phyloP scores from a whole-genome alignment of 1,140 invertebrate species.

The Drosophila neocordata region DNA sequence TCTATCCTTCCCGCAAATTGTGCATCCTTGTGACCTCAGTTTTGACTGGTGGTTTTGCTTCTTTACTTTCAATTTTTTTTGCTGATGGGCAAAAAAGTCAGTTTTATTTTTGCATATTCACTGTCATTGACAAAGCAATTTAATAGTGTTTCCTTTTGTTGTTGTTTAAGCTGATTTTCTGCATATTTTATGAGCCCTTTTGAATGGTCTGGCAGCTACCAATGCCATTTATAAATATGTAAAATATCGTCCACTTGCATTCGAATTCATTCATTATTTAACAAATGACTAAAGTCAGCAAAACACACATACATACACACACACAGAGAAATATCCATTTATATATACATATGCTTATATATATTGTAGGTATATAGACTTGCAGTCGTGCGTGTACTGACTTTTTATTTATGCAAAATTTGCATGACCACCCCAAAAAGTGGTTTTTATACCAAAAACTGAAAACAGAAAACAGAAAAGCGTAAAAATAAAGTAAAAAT shows the following conservation, averaged over 20 bases:
- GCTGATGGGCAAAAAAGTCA: not conserved
- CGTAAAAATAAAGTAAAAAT: not conserved
- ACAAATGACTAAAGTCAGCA: slow-evolving; percentile 27
- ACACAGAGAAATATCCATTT: not conserved
- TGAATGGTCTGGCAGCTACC: slow-evolving; percentile 20
- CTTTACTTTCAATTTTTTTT: not conserved
- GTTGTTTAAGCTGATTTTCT: not conserved
- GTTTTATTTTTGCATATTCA: slow-evolving; percentile 19
- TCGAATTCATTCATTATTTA: slow-evolving; percentile 55
- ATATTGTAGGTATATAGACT: slow-evolving; percentile 13
- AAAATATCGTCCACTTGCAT: slow-evolving; percentile 34
- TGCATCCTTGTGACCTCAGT: slow-evolving; percentile 35
- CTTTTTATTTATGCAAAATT: slow-evolving; percentile 63
- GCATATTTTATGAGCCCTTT: slow-evolving; percentile 47
- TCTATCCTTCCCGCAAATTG: not conserved
- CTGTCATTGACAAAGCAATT: slow-evolving; percentile 58
- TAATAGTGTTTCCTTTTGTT: slow-evolving; percentile 35
- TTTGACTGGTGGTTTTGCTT: not conserved
- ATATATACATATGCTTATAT: not conserved
- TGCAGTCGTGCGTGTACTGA: slow-evolving; percentile 38
- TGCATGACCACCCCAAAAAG: slow-evolving; percentile 43
- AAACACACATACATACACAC: not conserved
- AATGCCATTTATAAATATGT: slow-evolving; percentile 57
- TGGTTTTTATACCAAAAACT: slow-evolving; percentile 38
- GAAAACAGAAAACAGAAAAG: slow-evolving; percentile 12